Base-by-base conservation (phyloP, 2,888 invertebrate genomes). In the Eupeodes latifasciatus region DNA sequence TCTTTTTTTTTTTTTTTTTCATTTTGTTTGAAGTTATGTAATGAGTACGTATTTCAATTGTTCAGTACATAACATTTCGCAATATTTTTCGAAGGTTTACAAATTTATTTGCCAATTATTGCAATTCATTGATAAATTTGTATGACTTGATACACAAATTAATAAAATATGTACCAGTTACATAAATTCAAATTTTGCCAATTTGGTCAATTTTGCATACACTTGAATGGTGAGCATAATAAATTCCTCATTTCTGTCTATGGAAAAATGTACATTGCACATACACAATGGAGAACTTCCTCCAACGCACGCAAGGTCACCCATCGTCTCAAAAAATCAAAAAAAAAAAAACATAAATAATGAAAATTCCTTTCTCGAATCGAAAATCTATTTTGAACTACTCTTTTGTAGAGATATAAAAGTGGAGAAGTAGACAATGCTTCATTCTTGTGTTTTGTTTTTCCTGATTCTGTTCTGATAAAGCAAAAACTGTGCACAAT, bases 341-440 rank as follows among this genome's bases (percentile, higher is more conserved):
- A n/a, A 1, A 40, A 4, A 1, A 64, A 9, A n/a, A 1, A 40
- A 4, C 2, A 67, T 53, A 36, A 69, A 69, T 16, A 51, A 53
- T 16, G 0, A 27, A 51, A 53, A 36, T 36, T 3, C 12, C 10
- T 36, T 16, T 5, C 12, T 40, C 4, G 53, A 55, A 71, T 44
- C 55, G 27, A 55, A 40, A 55, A 71, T 12, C 69, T 69, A 55
- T 44, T 44, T 40, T 19, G 40, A 51, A 27, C 34, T 34, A 59
- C 4, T 9, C n/a, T n/a, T 59, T 59, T 34, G 14, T 44, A 19
- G 44, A 9, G 3, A 6, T 27, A 36, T 61, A 27, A 27, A 27
- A 27, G 27, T n/a, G 5, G 9, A 6, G 69, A 11, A 16, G 16
- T 62, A 9, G 61, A 19, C 10, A 64, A 47, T n/a, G 40, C 34